Conservation (phyloP, 2,113 vertebrate genomes). For the Vombatus ursinus region DNA sequence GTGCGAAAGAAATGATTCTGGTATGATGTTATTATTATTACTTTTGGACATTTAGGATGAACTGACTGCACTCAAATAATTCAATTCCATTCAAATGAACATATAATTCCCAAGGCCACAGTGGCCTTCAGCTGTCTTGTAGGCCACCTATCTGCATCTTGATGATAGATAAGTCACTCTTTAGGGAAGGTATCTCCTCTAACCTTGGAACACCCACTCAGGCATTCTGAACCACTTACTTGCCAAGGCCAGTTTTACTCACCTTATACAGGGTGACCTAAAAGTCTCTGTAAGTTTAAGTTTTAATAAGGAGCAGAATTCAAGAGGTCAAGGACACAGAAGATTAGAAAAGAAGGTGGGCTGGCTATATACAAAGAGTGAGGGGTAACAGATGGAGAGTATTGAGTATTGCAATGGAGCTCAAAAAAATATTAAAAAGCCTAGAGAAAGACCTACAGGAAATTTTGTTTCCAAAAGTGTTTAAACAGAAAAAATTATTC, state of each 20-base stretch:
- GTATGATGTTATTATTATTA: slow-evolving; percentile 8
- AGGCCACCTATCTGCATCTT: background rate
- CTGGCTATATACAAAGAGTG: background rate
- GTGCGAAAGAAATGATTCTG: slow-evolving; percentile 19
- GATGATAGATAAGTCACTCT: slow-evolving; percentile 22
- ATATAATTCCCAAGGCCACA: background rate
- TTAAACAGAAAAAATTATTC: background rate
- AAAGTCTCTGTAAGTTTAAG: background rate
- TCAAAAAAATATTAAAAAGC: background rate
- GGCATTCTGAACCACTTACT: slow-evolving; percentile 10
- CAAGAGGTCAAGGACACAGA: background rate
- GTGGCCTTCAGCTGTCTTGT: background rate
- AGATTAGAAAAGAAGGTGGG: background rate
- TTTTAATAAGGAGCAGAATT: background rate
- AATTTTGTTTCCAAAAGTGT: background rate
- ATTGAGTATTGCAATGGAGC: background rate
- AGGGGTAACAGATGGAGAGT: background rate
- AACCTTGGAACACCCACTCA: background rate
- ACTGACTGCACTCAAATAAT: slow-evolving; percentile 30
- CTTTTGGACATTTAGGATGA: slow-evolving; percentile 12
- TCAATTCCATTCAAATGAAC: background rate
- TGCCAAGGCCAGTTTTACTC: slow-evolving; percentile 34
- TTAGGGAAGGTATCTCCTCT: background rate
- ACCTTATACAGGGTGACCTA: background rate
- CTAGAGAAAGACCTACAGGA: background rate